Conservation (phyloP, 2,888 invertebrate genomes). For the Thumatha senex region DNA sequence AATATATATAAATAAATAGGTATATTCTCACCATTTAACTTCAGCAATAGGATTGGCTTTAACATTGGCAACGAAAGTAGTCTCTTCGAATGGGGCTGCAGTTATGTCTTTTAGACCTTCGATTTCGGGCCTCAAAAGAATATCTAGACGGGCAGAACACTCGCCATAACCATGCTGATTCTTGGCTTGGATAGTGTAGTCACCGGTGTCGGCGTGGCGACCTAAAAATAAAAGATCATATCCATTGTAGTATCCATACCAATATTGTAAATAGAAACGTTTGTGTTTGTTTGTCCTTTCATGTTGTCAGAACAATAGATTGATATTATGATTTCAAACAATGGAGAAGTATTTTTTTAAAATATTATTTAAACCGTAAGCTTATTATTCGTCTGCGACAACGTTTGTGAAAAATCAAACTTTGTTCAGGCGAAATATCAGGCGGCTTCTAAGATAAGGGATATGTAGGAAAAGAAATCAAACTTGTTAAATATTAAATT, state of each 20-base stretch:
- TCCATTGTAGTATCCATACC: not conserved
- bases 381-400: no score
- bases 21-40: constrained; percentile 87
- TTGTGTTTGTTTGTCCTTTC: no score
- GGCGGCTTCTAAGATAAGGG: no score
- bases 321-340: no score
- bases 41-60: constrained; percentile 95
- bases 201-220: constrained; percentile 90
- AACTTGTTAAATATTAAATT: no score
- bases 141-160: constrained; percentile 89
- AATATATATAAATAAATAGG: not conserved
- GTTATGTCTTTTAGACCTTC: constrained; percentile 88
- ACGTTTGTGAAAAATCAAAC: no score
- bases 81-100: constrained; percentile 90
- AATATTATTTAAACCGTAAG: no score
- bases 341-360: no score
- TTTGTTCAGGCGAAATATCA: no score
- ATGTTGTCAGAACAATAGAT: no score
- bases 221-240: constrained; percentile 56
- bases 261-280: not conserved
- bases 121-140: constrained; percentile 91
- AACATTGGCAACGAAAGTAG: constrained; percentile 91
- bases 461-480: no score
- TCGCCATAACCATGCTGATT: constrained; percentile 92
- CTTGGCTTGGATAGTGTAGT: constrained; percentile 90